Base-by-base conservation (phyloP, 2,888 invertebrate species). In the Calameuta filiformis region DNA sequence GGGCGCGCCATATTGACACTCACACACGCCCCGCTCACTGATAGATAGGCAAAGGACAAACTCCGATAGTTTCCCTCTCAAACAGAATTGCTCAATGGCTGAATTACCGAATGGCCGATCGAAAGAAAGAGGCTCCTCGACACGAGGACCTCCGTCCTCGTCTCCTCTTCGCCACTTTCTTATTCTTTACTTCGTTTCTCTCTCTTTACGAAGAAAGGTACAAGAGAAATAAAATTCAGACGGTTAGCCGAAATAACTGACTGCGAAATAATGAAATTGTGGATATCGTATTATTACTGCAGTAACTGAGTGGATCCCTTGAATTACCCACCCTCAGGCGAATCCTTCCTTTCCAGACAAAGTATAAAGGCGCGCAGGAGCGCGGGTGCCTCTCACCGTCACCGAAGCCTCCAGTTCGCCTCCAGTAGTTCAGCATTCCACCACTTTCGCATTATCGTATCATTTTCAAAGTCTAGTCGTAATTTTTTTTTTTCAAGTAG, bases 31-130 rank as follows among this genome's bases (percentile, higher is more conserved):
- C 69, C 33, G 30, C 69, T 69, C 33, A 69, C 69, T 33, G 69
- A 69, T 69, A 33, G 69, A 69, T 69, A 33, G 69, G 69, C 69
- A 69, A 33, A 69, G 69, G 69, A 69, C 69, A 69, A 69, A 69
- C 69, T 33, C 30, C 30, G 69, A 69, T 69, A 69, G 69, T 33
- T 33, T 30, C 33, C 69, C 69, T 69, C 69, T 33, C 69, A 31
- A 30, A 33, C 30, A 69, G 33, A 30, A 33, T 33, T 12, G 12
- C 69, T 30, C 30, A 69, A 69, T 69, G 30, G 69, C 69, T 33
- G 33, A 33, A 33, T 33, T 33, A 33, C 33, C 33, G 69, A 69
- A 69, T 69, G 30, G 69, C 69, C 69, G 69, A 69, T 69, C 40
- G 15, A 40, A 40, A 15, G 12, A 40, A 40, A 12, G 15, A 40